Conservation (phyloP, 37 sponge, comb jelly and placozoan species). For the Aplysina aerophoba region DNA sequence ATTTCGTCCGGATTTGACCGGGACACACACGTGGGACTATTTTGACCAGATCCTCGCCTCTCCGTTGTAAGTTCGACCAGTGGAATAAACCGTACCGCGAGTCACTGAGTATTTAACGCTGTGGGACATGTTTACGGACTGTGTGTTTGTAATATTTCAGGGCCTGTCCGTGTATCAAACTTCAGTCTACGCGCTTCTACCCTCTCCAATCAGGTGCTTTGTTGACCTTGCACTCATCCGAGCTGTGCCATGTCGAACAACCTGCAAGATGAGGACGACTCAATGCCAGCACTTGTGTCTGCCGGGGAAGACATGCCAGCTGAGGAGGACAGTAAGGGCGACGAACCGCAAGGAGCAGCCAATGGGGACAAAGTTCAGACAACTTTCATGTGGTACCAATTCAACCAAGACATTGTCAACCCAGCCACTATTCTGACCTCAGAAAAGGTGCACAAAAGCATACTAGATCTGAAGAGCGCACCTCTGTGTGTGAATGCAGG, state of each 20-base stretch:
- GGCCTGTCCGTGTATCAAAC: too few species aligned
- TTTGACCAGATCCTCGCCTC: too few species aligned
- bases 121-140: too few species aligned
- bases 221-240: background rate
- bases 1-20: background rate
- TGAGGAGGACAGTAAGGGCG: slow-evolving; percentile 6
- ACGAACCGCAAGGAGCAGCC: background rate
- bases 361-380: background rate
- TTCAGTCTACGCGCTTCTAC: too few species aligned
- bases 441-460: slow-evolving; percentile 7
- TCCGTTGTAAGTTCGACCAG: too few species aligned
- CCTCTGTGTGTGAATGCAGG: slow-evolving; percentile 22
- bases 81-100: too few species aligned
- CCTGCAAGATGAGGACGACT: background rate
- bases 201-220: too few species aligned
- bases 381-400: background rate
- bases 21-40: too few species aligned
- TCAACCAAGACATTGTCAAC: background rate
- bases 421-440: slow-evolving; percentile 7
- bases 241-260: background rate
- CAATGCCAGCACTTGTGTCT: slow-evolving; percentile 6
- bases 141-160: too few species aligned
- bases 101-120: too few species aligned
- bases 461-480: background rate
- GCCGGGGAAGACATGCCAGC: background rate